Conservation (phyloP, 2,888 invertebrate genomes). For the Dryadula phaetusa region DNA sequence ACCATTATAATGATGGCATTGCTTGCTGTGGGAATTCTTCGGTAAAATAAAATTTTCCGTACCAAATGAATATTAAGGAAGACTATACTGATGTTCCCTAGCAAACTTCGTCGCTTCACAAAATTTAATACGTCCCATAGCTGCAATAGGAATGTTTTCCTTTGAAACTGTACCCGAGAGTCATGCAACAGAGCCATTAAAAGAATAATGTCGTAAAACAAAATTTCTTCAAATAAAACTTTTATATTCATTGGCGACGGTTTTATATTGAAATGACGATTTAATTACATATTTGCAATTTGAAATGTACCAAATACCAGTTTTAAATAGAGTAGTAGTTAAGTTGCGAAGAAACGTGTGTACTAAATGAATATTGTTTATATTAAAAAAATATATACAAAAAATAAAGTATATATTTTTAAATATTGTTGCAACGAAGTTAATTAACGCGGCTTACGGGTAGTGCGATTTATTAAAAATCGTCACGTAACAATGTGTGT, state of each 20-base stretch:
- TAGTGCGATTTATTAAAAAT: too few relatives aligned
- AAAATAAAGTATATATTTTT: too few relatives aligned
- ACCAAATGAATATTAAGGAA: constrained; percentile 41
- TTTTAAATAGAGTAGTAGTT: too few relatives aligned
- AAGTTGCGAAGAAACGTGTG: too few relatives aligned
- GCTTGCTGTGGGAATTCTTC: background rate
- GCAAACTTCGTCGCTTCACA: constrained; percentile 66
- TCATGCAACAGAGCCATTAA: constrained; percentile 64
- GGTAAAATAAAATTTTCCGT: constrained; percentile 33
- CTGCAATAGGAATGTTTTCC: constrained; percentile 73
- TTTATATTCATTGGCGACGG: constrained; percentile 43
- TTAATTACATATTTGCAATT: constrained; percentile 13
- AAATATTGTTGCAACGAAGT: too few relatives aligned
- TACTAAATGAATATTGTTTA: too few relatives aligned
- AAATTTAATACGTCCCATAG: constrained; percentile 77
- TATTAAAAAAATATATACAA: too few relatives aligned
- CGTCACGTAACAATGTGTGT: too few relatives aligned
- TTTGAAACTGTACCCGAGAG: constrained; percentile 71
- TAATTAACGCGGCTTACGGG: too few relatives aligned
- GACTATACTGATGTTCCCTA: constrained; percentile 57
- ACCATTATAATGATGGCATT: background rate
- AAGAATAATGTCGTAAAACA: constrained; percentile 73
- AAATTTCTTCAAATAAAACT: constrained; percentile 59
- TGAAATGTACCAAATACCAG: background rate
- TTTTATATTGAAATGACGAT: constrained; percentile 19